phyloP scores from a whole-genome alignment of 2,797 vertebrate species.

The Schizopygopsis pylzovi region DNA sequence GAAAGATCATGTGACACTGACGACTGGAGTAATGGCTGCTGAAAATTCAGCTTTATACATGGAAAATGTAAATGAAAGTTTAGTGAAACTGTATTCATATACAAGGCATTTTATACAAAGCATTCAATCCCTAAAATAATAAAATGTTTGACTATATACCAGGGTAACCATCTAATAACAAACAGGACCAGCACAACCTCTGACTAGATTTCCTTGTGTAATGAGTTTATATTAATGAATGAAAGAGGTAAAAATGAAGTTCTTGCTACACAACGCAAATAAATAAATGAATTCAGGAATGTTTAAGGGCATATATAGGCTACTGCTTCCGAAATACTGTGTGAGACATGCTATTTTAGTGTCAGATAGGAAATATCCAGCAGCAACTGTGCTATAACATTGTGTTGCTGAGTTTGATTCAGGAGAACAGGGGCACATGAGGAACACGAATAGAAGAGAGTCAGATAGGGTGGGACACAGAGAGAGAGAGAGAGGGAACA shows the following conservation, averaged over 20 bases:
- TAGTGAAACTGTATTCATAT: not conserved
- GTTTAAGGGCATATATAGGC: not conserved
- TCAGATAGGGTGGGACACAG: slow-evolving; percentile 22
- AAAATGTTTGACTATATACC: not conserved
- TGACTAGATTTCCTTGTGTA: not conserved
- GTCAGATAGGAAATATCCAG: not conserved
- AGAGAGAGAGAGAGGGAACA: slow-evolving; percentile 28
- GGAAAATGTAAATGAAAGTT: not conserved
- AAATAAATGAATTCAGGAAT: not conserved
- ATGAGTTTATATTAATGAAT: not conserved
- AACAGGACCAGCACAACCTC: not conserved
- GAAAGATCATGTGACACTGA: not conserved
- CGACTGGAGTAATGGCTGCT: not conserved
- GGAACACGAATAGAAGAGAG: slow-evolving; percentile 25
- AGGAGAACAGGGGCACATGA: slow-evolving; percentile 19
- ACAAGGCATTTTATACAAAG: not conserved
- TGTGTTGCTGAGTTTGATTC: not conserved
- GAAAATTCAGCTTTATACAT: not conserved
- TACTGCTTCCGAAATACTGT: not conserved
- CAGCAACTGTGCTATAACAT: not conserved
- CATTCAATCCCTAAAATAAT: not conserved
- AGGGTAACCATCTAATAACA: not conserved
- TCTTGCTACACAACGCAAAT: not conserved
- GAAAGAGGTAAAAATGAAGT: not conserved
- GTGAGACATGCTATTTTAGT: not conserved